A percentile compares a stretch with the other conserved stretches of the same genome.
Conservation (phyloP, 2,888 invertebrate species). For the Lucinisca nassula region DNA sequence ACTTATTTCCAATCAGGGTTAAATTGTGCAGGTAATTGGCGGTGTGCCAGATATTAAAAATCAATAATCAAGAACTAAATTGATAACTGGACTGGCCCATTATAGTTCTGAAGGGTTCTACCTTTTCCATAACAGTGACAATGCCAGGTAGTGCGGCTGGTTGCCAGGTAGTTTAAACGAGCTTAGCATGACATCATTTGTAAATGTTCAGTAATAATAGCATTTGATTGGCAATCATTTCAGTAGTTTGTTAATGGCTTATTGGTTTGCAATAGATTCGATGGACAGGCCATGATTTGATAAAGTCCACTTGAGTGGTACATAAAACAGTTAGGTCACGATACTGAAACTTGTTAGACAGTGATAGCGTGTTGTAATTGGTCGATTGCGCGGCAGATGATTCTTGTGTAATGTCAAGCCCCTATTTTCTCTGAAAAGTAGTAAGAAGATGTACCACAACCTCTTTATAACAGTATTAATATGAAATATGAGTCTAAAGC, state of each 20-base stretch:
- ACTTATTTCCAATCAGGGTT: neutral
- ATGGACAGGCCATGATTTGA: neutral
- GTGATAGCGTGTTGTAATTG: no score
- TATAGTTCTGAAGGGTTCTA: no score
- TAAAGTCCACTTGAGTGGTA: neutral
- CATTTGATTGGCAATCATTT: no score
- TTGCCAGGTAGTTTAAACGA: neutral
- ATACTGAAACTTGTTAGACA: no score
- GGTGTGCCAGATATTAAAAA: neutral
- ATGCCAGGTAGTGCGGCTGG: neutral
- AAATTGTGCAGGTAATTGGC: constrained; percentile 1
- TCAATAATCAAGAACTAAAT: neutral
- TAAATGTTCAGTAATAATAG: neutral
- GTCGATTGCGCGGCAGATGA: no score
- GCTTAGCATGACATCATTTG: neutral
- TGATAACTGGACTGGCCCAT: neutral
- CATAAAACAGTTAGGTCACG: no score
- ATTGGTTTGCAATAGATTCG: neutral
- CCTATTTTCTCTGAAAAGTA: no score
- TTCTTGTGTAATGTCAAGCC: no score
- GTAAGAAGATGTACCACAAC: no score
- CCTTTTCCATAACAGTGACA: neutral
- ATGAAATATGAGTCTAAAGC: no score
- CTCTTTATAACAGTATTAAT: no score
- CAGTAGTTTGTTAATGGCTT: no score